Evolutionary conservation across 1,140 invertebrate genomes (phyloP), one percentile per base, ranked within the genome.

Genomic region (Drosophila tristis): DNA sequence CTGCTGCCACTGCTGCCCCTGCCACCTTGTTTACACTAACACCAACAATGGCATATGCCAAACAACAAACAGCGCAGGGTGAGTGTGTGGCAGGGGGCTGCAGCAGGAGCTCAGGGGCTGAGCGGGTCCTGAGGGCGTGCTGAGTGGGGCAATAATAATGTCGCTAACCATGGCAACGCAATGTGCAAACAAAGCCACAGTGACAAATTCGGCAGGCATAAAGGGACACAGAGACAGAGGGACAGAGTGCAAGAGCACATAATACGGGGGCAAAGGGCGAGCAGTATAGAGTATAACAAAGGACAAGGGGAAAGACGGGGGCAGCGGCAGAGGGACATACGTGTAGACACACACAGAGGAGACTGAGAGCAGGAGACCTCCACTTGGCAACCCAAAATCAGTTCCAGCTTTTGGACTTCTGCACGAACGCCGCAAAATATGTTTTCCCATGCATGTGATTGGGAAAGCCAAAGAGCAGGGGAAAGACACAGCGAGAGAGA

Each of bases 161-260:
- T 71, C 67, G 65, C 67, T 67, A 70, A 66, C 67, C 67, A 71
- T 70, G 67, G 67, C 67, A 71, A 70, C 67, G 67, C 51, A 67
- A 53, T 70, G 44, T 70, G 66, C 66, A 70, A 70, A 50, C 67
- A 68, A 55, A 53, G 55, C 43, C 62, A 68, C 64, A 70, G 50
- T 31, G 45, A 70, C 65, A 70, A 35, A 49, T 70, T 64, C 39
- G 29, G 20, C 15, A 39, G 39, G 15, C 6, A 54, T 39, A 39
- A 39, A 39, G 35, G 35, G 4, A 29, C 26, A 2, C 26, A 39
- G 11, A 13, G 11, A 11, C 35, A 13, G 35, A 39, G 35, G 5
- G 26, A n/a, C n/a, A 3, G 23, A 9, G 35, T 39, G 9, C 11
- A 13, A 39, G 35, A 39, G 35, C 5, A 20, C 20, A 20, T 20